Evolutionary conservation across 2,113 vertebrate genomes (phyloP).

Genomic region (Hiodon tergisus): DNA sequence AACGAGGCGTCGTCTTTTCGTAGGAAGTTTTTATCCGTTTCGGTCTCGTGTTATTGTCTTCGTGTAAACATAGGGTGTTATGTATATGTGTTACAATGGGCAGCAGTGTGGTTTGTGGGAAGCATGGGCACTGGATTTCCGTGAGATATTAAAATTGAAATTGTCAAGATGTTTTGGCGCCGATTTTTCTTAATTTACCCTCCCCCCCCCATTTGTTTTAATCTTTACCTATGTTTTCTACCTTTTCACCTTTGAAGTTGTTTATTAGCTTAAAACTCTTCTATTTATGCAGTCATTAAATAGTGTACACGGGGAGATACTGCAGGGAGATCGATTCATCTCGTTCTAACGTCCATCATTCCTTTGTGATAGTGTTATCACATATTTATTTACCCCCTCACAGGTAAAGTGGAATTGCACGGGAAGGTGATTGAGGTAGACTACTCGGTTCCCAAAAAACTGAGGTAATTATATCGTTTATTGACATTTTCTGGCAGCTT

Average conservation of each 20-base stretch:
- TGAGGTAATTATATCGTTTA: conserved; percentile 69
- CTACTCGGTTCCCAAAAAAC: conserved; percentile 90
- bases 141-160: conserved; percentile 59
- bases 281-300: too few species aligned
- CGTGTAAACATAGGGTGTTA: too few species aligned
- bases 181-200: conserved; percentile 35
- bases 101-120: conserved; percentile 64
- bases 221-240: too few species aligned
- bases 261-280: too few species aligned
- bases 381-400: conserved; percentile 45
- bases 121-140: conserved; percentile 64
- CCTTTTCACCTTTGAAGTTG: too few species aligned
- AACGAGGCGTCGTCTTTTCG: conserved; percentile 37
- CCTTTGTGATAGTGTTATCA: conserved; percentile 16
- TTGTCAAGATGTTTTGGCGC: conserved; percentile 68
- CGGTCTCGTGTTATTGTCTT: too few species aligned
- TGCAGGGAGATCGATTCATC: conserved; percentile 21
- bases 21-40: conserved; percentile 32
- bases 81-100: conserved; percentile 23
- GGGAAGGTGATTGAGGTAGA: conserved; percentile 94
- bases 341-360: conserved; percentile 14
- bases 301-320: neutral
- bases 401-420: conserved; percentile 88
- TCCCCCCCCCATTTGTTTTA: too few species aligned
- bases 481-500: neutral